A percentile compares a stretch with the other conserved stretches of the same genome.
Evolutionary conservation across 2,113 vertebrate genomes (phyloP).

Genomic region (Brachyhypopomus gauderio): DNA sequence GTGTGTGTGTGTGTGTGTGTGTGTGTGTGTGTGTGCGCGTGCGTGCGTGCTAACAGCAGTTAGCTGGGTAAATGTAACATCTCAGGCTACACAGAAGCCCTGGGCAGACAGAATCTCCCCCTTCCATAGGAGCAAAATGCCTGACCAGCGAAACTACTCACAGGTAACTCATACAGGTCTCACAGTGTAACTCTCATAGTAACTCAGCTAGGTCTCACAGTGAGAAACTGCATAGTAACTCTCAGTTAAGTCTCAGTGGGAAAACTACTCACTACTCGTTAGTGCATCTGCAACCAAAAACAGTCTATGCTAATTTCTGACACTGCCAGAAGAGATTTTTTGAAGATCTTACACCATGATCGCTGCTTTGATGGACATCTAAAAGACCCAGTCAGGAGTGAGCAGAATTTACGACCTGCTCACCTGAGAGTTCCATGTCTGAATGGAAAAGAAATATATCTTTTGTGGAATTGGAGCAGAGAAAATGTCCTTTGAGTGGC

Average conservation of each 20-base stretch:
- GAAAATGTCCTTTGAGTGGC: too few species aligned
- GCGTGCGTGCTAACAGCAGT: slow-evolving; percentile 63
- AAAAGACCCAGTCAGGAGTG: too few species aligned
- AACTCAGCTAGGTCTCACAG: not conserved
- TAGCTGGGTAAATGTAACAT: slow-evolving; percentile 85
- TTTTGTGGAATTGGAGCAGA: too few species aligned
- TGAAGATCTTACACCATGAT: too few species aligned
- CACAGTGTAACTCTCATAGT: not conserved
- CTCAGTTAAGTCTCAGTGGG: not conserved
- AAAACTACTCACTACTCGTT: not conserved
- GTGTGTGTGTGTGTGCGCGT: slow-evolving; percentile 19
- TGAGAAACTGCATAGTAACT: not conserved
- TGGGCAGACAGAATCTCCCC: slow-evolving; percentile 84
- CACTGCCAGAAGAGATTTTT: too few species aligned
- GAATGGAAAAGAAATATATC: too few species aligned
- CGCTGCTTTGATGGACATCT: too few species aligned
- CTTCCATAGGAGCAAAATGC: slow-evolving; percentile 84
- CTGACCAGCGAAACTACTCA: slow-evolving; percentile 82
- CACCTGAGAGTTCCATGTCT: too few species aligned
- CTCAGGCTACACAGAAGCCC: slow-evolving; percentile 84
- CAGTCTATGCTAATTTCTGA: too few species aligned
- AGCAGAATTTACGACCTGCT: too few species aligned
- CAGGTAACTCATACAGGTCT: slow-evolving; percentile 75
- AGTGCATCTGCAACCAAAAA: too few species aligned
- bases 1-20: slow-evolving; percentile 26